Evolutionary conservation across 2,797 vertebrate genomes (phyloP).

Genomic region (Malurus splendens): DNA sequence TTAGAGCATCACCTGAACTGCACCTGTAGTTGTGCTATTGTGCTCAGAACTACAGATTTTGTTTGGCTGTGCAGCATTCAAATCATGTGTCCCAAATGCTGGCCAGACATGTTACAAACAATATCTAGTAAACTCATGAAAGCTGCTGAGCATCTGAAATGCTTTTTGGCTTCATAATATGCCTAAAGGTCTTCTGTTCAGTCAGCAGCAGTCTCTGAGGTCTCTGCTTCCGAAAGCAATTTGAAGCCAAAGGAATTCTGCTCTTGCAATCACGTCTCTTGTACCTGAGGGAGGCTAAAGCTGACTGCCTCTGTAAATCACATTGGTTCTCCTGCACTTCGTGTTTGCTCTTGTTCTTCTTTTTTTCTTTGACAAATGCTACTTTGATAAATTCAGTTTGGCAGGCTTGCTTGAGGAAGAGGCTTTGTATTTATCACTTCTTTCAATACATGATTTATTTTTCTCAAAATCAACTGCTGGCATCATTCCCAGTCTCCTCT

Average conservation of each 20-base stretch:
- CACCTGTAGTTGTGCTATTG: background rate
- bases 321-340: background rate
- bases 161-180: background rate
- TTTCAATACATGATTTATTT: conserved; percentile 7
- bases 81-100: background rate
- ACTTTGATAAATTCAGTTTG: conserved; percentile 18
- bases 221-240: background rate
- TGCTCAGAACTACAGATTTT: background rate
- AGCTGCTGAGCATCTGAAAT: background rate
- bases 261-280: background rate
- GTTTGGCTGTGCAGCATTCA: background rate
- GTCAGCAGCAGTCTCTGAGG: background rate
- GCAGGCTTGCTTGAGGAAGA: background rate
- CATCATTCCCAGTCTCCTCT: background rate
- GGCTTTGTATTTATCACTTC: background rate
- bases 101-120: background rate
- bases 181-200: background rate
- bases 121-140: background rate
- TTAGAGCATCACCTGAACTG: background rate
- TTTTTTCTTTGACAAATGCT: background rate
- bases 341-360: background rate
- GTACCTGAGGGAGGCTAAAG: background rate
- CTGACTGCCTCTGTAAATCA: conserved; percentile 20
- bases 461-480: background rate
- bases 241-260: background rate